Base-by-base conservation (phyloP, 2,113 vertebrate genomes). In the Uropsilus gracilis region DNA sequence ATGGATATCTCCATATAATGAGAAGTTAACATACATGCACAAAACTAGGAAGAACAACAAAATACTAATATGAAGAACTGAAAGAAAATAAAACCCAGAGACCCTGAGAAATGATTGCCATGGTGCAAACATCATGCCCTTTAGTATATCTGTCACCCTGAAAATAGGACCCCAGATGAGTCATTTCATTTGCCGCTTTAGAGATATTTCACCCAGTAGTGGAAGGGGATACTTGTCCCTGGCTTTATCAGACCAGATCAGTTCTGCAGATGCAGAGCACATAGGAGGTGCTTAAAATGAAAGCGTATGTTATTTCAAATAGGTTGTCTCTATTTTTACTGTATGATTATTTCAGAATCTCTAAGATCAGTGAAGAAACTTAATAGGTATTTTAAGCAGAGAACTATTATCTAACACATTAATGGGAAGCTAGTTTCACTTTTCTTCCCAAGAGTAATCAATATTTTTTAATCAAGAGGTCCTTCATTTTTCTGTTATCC, bases 1-100 rank as follows among this genome's bases (percentile, higher is more conserved):
- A 66, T 4, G 1, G 8, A 16, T 69, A 68, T 78, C 26, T 75
- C 32, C 24, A 72, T 61, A 18, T 7, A 69, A 22, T 57, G 55
- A 83, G 89, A 93, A 55, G 42, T 89, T 86, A 71, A 39, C 50
- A 86, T 34, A 72, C 90, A 32, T 28, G 78, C 66, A 26, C 6
- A 81, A 95, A 84, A 48, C 3, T 75, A 42, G 26, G 44, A 84
- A 34, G 26, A 28, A 57, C 73, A 85, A 57, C n/a, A 6, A 24
- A 48, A 30, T 3, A 14, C 48, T 48, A 11, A 55, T 18, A 37
- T 48, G 48, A 96, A 86, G 77, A 69, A 30, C n/a, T 83, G 50
- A 77, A 81, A 90, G 61, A 77, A 48, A 89, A 78, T 86, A 86
- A 95, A 95, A 88, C 30, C 14, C 37, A 82, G 46, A 94, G 22